These are phyloP conservation scores for Okamejei kenojei DNA, from an alignment of 2,797 vertebrate genomes.

Conservation along the genomic window DNA sequence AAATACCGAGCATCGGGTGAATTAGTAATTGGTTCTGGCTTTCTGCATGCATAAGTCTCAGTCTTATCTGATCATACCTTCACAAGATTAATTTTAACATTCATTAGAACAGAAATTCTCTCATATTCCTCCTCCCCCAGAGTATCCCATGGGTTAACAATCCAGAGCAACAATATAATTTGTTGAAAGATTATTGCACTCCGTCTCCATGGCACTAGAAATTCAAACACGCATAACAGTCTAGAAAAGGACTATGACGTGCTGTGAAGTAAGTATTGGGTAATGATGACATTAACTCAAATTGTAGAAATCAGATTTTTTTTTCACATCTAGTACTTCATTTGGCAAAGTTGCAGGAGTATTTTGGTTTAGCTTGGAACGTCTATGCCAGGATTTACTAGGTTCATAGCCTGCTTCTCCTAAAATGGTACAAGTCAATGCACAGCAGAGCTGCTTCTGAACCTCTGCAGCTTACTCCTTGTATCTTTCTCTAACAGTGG, in stretches of 20 bases:
- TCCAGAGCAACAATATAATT: neutral
- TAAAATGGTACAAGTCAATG: neutral
- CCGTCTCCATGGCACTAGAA: neutral
- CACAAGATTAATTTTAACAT: neutral
- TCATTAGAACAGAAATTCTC: neutral
- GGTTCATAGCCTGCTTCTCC: neutral
- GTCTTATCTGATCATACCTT: neutral
- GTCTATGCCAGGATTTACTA: neutral
- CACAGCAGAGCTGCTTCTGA: neutral
- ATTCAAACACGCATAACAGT: neutral
- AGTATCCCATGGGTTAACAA: neutral
- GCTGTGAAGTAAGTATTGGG: neutral
- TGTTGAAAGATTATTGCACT: neutral
- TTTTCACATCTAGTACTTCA: neutral
- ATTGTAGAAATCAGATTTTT: neutral
- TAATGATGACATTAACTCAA: neutral
- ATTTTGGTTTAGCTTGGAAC: neutral
- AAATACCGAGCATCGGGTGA: too few species aligned
- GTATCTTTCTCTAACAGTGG: neutral
- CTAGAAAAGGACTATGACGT: neutral
- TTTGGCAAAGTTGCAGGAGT: neutral
- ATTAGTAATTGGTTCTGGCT: neutral
- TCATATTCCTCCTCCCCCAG: neutral
- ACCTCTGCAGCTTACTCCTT: neutral
- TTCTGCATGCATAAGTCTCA: neutral